Percentiles rank a stretch among this genome's conserved stretches.
These are phyloP conservation scores for Eupeodes latifasciatus DNA, from an alignment of 2,888 invertebrate genomes.

Conservation along the genomic window DNA sequence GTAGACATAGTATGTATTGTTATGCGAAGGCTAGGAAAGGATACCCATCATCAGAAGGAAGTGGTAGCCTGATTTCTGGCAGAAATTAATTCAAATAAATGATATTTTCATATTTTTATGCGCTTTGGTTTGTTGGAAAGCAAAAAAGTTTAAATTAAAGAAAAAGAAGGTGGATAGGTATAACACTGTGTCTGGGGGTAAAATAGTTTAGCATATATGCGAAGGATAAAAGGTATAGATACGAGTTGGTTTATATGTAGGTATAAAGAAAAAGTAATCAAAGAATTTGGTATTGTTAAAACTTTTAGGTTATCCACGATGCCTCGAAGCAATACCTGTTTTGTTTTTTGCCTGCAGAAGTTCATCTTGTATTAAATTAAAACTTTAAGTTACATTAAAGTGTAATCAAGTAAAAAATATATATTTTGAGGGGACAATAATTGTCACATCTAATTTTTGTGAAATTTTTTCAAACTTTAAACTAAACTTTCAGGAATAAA, in stretches of 20 bases:
- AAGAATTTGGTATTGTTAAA: neutral
- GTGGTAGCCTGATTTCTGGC: slow-evolving; percentile 42
- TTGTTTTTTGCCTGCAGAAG: too few relatives aligned
- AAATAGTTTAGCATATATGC: neutral
- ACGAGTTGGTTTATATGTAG: too few relatives aligned
- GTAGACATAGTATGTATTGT: neutral
- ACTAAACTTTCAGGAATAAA: too few relatives aligned
- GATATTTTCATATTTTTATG: slow-evolving; percentile 16
- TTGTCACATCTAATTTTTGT: too few relatives aligned
- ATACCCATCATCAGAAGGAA: slow-evolving; percentile 7
- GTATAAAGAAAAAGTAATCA: neutral
- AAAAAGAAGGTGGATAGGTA: neutral
- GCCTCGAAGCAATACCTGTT: too few relatives aligned
- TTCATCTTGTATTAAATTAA: too few relatives aligned
- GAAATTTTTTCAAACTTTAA: too few relatives aligned
- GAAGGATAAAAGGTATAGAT: neutral
- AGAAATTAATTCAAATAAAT: slow-evolving; percentile 43
- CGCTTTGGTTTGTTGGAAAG: neutral
- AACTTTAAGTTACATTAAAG: too few relatives aligned
- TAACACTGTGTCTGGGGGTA: neutral
- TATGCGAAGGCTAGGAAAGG: too few relatives aligned
- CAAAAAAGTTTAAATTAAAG: slow-evolving; percentile 33
- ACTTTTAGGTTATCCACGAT: neutral
- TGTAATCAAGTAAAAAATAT: too few relatives aligned
- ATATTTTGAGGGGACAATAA: too few relatives aligned